Conservation (phyloP, 2,797 vertebrate genomes). For the Spizella passerina region DNA sequence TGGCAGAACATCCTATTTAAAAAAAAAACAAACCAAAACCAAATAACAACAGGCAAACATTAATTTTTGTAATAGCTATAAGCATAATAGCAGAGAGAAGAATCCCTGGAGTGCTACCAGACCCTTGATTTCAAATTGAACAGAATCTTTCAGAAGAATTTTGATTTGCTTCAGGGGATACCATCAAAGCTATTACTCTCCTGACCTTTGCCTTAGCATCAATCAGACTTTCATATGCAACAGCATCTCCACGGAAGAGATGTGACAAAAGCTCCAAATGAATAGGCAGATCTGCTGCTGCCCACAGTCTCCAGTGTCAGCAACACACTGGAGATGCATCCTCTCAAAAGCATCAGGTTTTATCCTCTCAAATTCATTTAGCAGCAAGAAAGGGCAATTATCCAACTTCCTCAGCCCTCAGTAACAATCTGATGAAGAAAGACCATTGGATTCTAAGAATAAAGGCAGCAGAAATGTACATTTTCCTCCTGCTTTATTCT, state of each 20-base stretch:
- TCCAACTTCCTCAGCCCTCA: not conserved
- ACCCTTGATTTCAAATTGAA: not conserved
- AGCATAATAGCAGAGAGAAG: not conserved
- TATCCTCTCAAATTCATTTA: not conserved
- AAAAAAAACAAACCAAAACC: not conserved
- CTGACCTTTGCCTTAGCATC: not conserved
- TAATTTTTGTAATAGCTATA: conserved; percentile 11
- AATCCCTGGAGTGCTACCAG: conserved; percentile 12
- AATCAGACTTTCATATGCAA: not conserved
- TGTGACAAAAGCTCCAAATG: not conserved
- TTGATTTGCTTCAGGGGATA: not conserved
- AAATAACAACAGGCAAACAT: not conserved
- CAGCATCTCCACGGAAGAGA: not conserved
- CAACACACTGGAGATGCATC: not conserved
- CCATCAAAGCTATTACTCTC: conserved; percentile 11
- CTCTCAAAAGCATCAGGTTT: not conserved
- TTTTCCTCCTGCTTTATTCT: not conserved
- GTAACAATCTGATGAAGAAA: not conserved
- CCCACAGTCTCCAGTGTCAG: not conserved
- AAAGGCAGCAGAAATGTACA: not conserved
- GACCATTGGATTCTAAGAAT: not conserved
- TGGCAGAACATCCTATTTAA: not conserved
- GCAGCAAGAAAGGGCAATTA: not conserved
- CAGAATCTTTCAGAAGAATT: not conserved
- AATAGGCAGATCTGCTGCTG: not conserved